Conservation (phyloP, 2,888 invertebrate species). For the Gryllus longicercus region DNA sequence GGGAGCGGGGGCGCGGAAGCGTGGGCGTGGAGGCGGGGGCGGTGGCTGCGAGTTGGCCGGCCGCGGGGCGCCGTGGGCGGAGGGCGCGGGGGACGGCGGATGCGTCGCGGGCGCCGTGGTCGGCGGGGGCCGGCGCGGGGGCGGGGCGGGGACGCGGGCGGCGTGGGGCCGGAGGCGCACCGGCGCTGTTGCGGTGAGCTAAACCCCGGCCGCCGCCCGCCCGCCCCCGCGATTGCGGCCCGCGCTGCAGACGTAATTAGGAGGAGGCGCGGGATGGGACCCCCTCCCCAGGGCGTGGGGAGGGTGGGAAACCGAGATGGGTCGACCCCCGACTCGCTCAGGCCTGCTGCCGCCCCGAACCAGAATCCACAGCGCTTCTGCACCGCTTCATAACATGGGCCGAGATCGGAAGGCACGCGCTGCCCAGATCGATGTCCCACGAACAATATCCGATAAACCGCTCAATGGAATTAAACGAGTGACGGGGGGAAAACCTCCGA, state of each 20-base stretch:
- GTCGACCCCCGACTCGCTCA: too few relatives aligned
- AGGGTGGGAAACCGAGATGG: too few relatives aligned
- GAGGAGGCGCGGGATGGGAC: background rate
- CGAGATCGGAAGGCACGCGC: too few relatives aligned
- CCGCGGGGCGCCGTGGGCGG: background rate
- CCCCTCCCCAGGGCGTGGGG: background rate
- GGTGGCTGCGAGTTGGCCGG: background rate
- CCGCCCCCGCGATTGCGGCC: background rate
- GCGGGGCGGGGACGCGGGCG: background rate
- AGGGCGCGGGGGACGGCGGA: background rate
- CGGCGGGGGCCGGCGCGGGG: background rate
- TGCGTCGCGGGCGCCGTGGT: background rate
- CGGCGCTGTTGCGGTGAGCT: conserved; percentile 17
- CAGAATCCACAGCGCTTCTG: too few relatives aligned
- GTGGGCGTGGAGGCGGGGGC: too few relatives aligned
- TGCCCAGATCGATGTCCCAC: too few relatives aligned
- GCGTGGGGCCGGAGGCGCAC: background rate
- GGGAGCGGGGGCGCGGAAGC: too few relatives aligned
- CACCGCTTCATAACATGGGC: too few relatives aligned
- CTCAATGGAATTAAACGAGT: too few relatives aligned
- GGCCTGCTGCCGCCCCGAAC: too few relatives aligned
- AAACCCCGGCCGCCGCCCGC: background rate
- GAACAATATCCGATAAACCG: too few relatives aligned
- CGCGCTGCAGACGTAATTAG: background rate
- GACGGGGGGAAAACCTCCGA: too few relatives aligned